These are phyloP conservation scores for Sycobia sp. DNA, from an alignment of 1,140 invertebrate genomes.

Conservation along the genomic window DNA sequence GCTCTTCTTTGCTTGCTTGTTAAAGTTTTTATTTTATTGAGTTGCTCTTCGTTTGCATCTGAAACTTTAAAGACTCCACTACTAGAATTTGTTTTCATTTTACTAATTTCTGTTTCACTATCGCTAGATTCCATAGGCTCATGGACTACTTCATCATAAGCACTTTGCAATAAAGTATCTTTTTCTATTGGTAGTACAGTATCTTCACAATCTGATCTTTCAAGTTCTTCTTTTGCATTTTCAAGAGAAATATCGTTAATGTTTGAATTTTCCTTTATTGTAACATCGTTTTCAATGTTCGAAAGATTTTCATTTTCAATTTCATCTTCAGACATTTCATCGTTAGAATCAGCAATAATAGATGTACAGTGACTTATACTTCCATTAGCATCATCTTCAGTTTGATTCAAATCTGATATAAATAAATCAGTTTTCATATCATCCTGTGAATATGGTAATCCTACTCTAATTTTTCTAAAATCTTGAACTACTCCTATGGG, in stretches of 20 bases:
- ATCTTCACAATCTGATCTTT: constrained; percentile 26
- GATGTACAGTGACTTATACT: constrained; percentile 11
- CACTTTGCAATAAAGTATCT: constrained; percentile 54
- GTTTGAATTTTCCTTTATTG: background rate
- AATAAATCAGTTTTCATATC: constrained; percentile 61
- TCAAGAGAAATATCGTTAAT: constrained; percentile 28
- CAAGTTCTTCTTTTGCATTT: constrained; percentile 38
- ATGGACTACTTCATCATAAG: constrained; percentile 52
- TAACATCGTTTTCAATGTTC: constrained; percentile 1
- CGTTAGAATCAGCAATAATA: constrained; percentile 30
- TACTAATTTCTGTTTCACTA: constrained; percentile 49
- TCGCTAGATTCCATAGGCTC: constrained; percentile 55
- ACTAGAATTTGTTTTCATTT: constrained; percentile 57
- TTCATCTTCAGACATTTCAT: constrained; percentile 42
- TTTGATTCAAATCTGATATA: constrained; percentile 28
- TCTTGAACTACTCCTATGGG: constrained; percentile 70
- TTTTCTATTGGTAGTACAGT: constrained; percentile 39
- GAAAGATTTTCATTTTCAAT: constrained; percentile 29
- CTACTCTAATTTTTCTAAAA: constrained; percentile 80
- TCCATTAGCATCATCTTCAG: constrained; percentile 16
- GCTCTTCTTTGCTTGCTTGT: constrained; percentile 81
- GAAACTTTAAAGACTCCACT: constrained; percentile 70
- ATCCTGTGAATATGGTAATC: constrained; percentile 71
- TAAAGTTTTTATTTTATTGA: constrained; percentile 62
- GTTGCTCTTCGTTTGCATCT: constrained; percentile 48